Evolutionary conservation across 1,140 invertebrate genomes (phyloP).

Genomic region (Octopus bimaculoides): DNA sequence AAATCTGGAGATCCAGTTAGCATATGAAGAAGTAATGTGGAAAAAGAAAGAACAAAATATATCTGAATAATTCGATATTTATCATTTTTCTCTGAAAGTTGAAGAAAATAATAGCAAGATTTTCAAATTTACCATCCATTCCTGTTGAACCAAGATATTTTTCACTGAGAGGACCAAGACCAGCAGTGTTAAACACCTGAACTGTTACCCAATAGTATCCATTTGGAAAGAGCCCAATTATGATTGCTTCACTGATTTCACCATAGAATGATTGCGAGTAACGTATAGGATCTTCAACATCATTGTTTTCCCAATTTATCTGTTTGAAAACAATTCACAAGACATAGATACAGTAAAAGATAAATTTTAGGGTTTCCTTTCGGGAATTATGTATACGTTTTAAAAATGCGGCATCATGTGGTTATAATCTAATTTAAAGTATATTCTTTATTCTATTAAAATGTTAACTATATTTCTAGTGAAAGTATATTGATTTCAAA

Average conservation of each 20-base stretch:
- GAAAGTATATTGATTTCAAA: too few relatives aligned
- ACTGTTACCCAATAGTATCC: constrained; percentile 91
- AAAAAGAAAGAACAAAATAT: too few relatives aligned
- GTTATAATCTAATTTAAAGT: too few relatives aligned
- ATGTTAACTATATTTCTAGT: too few relatives aligned
- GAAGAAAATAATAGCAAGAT: not conserved
- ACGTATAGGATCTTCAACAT: not conserved
- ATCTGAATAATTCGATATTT: too few relatives aligned
- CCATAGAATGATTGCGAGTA: constrained; percentile 22
- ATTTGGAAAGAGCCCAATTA: constrained; percentile 90
- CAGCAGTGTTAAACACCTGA: constrained; percentile 94
- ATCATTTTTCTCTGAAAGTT: not conserved
- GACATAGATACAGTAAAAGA: too few relatives aligned
- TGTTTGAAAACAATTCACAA: not conserved
- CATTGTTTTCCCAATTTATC: not conserved
- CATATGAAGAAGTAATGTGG: too few relatives aligned
- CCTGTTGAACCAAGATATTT: constrained; percentile 18
- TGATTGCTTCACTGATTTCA: constrained; percentile 64
- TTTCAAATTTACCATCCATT: constrained; percentile 19
- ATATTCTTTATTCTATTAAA: too few relatives aligned
- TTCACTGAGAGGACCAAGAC: constrained; percentile 87
- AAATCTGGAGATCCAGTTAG: too few relatives aligned
- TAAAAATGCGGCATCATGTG: too few relatives aligned
- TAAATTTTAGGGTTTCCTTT: too few relatives aligned
- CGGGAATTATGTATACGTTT: too few relatives aligned